A percentile compares a stretch with the other conserved stretches of the same genome.
phyloP scores from a whole-genome alignment of 2,888 invertebrate species.

The Autographa pulchrina region DNA sequence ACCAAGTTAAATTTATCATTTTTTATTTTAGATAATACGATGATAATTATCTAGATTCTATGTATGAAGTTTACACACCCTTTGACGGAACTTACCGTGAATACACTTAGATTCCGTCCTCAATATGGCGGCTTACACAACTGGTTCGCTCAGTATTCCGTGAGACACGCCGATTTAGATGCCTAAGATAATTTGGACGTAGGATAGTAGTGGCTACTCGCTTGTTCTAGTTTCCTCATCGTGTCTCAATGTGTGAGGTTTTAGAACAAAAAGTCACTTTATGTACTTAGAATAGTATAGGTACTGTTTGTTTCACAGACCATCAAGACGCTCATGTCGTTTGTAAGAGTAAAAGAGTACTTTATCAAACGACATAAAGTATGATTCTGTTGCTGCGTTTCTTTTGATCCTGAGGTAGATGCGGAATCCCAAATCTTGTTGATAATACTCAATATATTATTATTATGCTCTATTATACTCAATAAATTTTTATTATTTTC shows the following conservation, averaged over 20 bases:
- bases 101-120: conserved; percentile 25
- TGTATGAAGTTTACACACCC: neutral
- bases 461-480: too few relatives aligned
- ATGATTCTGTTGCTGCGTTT: too few relatives aligned
- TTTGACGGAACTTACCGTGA: conserved; percentile 5
- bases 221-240: conserved; percentile 45
- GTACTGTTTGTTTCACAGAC: too few relatives aligned
- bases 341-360: too few relatives aligned
- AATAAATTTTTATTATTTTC: too few relatives aligned
- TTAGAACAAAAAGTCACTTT: neutral
- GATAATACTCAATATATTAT: too few relatives aligned
- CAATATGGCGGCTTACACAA: conserved; percentile 36
- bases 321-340: too few relatives aligned
- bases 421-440: too few relatives aligned
- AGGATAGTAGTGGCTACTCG: conserved; percentile 32
- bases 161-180: conserved; percentile 44
- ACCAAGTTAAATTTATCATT: too few relatives aligned
- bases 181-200: conserved; percentile 46
- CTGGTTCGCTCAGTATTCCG: conserved; percentile 37
- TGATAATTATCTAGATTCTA: neutral
- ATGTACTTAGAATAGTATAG: neutral
- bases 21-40: neutral
- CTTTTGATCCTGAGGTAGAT: too few relatives aligned
- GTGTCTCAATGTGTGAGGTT: conserved; percentile 33
- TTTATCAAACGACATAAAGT: too few relatives aligned